Evolutionary conservation across 2,797 vertebrate species (phyloP).

Genomic region (Scyliorhinus canicula): DNA sequence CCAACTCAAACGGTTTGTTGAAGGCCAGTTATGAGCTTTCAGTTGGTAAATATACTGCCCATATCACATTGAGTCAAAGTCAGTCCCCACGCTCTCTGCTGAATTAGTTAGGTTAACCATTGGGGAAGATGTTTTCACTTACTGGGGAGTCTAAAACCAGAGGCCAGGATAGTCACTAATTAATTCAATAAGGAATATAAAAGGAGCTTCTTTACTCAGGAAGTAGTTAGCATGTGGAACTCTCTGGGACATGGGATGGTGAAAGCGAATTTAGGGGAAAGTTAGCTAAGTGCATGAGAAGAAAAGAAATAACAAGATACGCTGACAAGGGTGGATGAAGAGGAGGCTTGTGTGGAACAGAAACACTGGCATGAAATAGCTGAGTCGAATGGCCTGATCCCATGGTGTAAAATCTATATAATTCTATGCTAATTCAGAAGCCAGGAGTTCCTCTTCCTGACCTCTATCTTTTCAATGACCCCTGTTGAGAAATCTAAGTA

Average conservation of each 20-base stretch:
- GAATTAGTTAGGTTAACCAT: constrained; percentile 11
- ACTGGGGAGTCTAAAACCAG: background rate
- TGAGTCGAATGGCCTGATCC: background rate
- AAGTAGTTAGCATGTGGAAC: background rate
- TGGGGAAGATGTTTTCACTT: background rate
- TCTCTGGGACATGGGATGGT: background rate
- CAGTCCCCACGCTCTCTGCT: background rate
- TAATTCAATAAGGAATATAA: background rate
- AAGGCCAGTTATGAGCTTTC: background rate
- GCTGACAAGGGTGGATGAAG: background rate
- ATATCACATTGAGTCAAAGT: background rate
- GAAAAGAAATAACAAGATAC: background rate
- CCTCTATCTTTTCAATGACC: background rate
- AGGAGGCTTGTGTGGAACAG: background rate
- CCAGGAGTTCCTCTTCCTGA: background rate
- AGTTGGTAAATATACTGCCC: background rate
- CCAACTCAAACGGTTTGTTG: background rate
- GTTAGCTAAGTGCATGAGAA: background rate
- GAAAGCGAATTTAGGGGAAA: background rate
- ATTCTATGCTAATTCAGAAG: background rate
- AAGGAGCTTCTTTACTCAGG: background rate
- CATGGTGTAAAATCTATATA: too few species aligned
- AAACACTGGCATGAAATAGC: background rate
- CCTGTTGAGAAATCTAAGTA: background rate
- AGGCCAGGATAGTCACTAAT: background rate